Conservation (phyloP, 2,888 invertebrate genomes). For the Dendrolimus pini region DNA sequence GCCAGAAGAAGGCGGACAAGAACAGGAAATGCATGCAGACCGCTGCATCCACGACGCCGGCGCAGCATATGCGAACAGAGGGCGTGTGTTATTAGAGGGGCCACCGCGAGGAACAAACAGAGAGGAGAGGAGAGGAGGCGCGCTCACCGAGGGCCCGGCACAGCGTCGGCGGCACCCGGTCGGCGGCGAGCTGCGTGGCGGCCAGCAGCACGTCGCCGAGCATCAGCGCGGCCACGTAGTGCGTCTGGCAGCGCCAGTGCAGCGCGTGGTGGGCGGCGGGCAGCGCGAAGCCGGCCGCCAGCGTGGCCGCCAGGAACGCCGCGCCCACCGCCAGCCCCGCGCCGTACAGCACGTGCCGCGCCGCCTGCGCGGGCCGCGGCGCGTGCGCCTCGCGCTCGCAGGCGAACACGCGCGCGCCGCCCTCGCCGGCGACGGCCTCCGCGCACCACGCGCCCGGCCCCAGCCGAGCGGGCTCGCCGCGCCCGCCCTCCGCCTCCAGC, state of each 20-base stretch:
- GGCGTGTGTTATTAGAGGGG: constrained; percentile 10
- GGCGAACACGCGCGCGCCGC: constrained; percentile 38
- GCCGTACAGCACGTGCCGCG: constrained; percentile 83
- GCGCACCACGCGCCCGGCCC: constrained; percentile 65
- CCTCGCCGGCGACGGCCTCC: constrained; percentile 65
- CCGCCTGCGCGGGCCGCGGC: constrained; percentile 63
- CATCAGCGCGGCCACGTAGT: constrained; percentile 89
- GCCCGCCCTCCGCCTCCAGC: constrained; percentile 19
- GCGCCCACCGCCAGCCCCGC: constrained; percentile 87
- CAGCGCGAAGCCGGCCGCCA: constrained; percentile 86
- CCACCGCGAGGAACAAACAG: not conserved
- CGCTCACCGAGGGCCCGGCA: constrained; percentile 84
- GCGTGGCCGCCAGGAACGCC: constrained; percentile 87
- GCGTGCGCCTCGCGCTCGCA: constrained; percentile 74
- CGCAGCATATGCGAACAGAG: constrained; percentile 35
- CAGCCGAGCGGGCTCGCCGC: constrained; percentile 48
- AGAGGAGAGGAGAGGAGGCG: not conserved
- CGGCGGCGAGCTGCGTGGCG: constrained; percentile 83
- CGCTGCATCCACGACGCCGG: constrained; percentile 84
- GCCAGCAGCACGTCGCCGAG: constrained; percentile 88
- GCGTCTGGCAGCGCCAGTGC: constrained; percentile 93
- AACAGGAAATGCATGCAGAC: constrained; percentile 92
- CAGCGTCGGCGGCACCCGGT: constrained; percentile 74
- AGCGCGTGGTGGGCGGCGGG: constrained; percentile 90
- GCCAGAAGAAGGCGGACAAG: constrained; percentile 94